Conservation (phyloP, 2,888 invertebrate genomes). For the Dendrolimus pini region DNA sequence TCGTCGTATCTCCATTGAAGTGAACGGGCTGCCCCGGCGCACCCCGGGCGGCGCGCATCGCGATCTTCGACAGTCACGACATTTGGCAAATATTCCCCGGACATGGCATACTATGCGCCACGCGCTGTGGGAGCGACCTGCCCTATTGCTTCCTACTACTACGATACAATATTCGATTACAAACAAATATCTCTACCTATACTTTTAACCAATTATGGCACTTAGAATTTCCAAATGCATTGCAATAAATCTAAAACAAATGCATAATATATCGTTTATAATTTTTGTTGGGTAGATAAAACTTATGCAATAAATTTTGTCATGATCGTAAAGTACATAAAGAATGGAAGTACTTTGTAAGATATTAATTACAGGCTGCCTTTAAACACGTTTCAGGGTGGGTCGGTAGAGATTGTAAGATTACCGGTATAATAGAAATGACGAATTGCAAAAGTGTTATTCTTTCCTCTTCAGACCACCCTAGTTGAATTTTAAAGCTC, state of each 20-base stretch:
- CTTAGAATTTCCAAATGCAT: too few relatives aligned
- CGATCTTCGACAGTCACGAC: constrained; percentile 74
- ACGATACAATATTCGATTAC: constrained; percentile 42
- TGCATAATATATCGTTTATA: background rate
- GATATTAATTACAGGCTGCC: constrained; percentile 27
- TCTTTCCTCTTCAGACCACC: constrained; percentile 45
- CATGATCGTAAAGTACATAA: constrained; percentile 7
- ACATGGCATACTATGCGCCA: constrained; percentile 46
- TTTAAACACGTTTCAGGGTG: constrained; percentile 33
- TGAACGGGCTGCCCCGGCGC: constrained; percentile 47
- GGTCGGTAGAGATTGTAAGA: constrained; percentile 32
- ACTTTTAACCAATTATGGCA: too few relatives aligned
- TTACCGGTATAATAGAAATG: constrained; percentile 48
- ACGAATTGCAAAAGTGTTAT: constrained; percentile 45
- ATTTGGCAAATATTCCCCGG: constrained; percentile 71
- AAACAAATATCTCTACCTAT: background rate
- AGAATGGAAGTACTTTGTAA: constrained; percentile 5
- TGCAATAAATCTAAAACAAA: too few relatives aligned
- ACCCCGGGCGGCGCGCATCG: constrained; percentile 70
- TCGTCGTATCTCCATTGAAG: constrained; percentile 67
- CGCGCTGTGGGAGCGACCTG: constrained; percentile 65
- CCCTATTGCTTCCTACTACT: constrained; percentile 69
- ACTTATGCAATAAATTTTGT: background rate
- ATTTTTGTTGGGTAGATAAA: background rate
- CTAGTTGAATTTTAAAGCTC: constrained; percentile 21